Evolutionary conservation across 1,140 invertebrate genomes (phyloP), one percentile per base, ranked within the genome.

Genomic region (Brachionus rubens): DNA sequence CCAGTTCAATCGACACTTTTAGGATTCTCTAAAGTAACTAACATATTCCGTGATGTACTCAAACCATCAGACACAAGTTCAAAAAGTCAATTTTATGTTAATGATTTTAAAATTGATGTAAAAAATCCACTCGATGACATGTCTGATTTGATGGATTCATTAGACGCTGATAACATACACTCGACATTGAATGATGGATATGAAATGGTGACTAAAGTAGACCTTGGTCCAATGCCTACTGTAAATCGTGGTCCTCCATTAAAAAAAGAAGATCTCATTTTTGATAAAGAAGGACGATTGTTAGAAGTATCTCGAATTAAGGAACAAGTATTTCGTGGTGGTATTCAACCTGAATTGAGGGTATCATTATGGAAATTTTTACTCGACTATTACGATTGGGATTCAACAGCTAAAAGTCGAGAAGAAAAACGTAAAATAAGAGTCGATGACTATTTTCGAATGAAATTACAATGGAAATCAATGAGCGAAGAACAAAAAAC

Each of bases 401-500:
- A 91, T 77, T 90, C 90, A 56, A 92, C 90, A 0, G 85, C 88
- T 75, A 82, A 87, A 56, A 89, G 94, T 81, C 87, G 92, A 79
- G 82, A 26, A 24, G 36, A 70, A 28, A 48, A 52, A 40, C 52
- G 33, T 76, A 68, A 43, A 28, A 36, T 48, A 9, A 14, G 26
- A 75, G 36, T 16, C 3, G 41, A 70, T 24, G 62, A 77, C 21
- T 98, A 99, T 86, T 94, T 91, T 82, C 88, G 88, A 59, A 98
- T 98, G 93, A 98, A 98, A 83, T 86, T 91, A 9, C 96, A 99
- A 83, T 99, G 96, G 96, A 89, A 90, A 79, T 91, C 91, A 1
- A 93, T 99, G 82, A 90, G 90, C 5, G 85, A 88, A 43, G 88
- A 88, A 4, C 96, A 99, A 85, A 93, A 98, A 82, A 87, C 59